Base-by-base conservation (phyloP, 37 sponge, comb jelly and placozoan species). In the Sycon ciliatum region DNA sequence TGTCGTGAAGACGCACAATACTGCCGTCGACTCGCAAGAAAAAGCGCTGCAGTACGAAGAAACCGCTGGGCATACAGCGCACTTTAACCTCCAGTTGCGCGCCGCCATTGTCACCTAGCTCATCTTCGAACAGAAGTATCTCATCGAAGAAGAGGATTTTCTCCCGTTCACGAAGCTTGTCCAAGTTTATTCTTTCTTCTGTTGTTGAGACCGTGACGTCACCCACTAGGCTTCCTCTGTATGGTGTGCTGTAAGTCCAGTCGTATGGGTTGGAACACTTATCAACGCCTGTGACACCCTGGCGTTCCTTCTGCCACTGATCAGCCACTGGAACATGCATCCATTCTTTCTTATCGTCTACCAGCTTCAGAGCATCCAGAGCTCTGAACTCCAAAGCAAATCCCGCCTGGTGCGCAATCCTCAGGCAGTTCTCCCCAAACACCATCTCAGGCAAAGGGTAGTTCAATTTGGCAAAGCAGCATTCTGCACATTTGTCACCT, bases 21-120 rank as follows among this genome's bases (percentile, higher is more conserved):
- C 90, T 88, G 13, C 79, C 86, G 73, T 95, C 96, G 54, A 95
- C 91, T 61, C 96, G 67, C 39, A 95, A 61, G 40, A 91, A 95
- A 77, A 80, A 84, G 29, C 96, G 61, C 69, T 77, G 29, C 24
- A 95, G 80, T 22, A 95, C 63, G 34, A 87, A 84, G 68, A 95
- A 82, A 18, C 86, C 83, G 76, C 83, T 83, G 29, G 91, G 77
- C 96, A 95, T 95, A n/a, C 87, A 83, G 23, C 96, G 64, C 4
- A 92, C 78, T 65, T 95, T 95, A 1, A 87, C 88, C 29, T 66
- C 84, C 36, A 87, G 79, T 32, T 71, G 64, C 6, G 91, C 85
- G 0, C 57, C 56, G 26, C 96, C 96, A 67, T 95, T 90, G 67
- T 95, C 96, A 1, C 86, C 91, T 23, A 95, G 82, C 73, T 95